A percentile compares a stretch with the other conserved stretches of the same genome.
phyloP scores from a whole-genome alignment of 2,113 vertebrate species.

The Cettia cetti region DNA sequence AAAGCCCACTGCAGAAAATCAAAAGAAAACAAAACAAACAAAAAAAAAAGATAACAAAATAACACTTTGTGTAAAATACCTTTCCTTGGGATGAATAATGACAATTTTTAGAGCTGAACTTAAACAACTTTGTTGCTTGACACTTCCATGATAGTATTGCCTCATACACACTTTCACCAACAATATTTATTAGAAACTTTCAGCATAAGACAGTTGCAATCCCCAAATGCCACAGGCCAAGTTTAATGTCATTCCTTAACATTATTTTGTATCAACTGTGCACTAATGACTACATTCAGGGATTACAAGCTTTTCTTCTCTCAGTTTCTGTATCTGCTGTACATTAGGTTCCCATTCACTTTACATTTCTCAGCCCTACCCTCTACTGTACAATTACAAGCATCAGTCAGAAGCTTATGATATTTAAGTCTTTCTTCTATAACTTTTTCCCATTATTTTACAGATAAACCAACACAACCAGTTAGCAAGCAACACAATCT shows the following conservation, averaged over 20 bases:
- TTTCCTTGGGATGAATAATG: not conserved
- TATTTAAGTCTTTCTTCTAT: not conserved
- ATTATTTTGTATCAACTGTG: not conserved
- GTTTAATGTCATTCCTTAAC: not conserved
- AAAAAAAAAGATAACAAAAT: not conserved
- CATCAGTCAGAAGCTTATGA: not conserved
- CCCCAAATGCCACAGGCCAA: not conserved
- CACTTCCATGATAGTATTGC: not conserved
- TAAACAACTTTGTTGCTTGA: not conserved
- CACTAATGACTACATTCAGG: not conserved
- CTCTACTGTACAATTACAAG: not conserved
- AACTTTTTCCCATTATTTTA: not conserved
- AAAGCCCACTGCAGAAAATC: not conserved
- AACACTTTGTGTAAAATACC: not conserved
- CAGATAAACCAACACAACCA: not conserved
- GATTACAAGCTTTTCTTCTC: not conserved
- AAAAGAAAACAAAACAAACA: not conserved
- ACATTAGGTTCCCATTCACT: not conserved
- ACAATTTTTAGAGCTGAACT: not conserved
- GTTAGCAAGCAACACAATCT: not conserved
- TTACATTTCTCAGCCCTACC: not conserved
- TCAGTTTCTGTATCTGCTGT: fast-evolving
- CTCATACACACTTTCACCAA: not conserved
- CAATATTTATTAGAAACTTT: not conserved
- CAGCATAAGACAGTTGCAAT: not conserved